phyloP scores from a whole-genome alignment of 2,797 vertebrate genomes.

The Ctenopoma multispine region DNA sequence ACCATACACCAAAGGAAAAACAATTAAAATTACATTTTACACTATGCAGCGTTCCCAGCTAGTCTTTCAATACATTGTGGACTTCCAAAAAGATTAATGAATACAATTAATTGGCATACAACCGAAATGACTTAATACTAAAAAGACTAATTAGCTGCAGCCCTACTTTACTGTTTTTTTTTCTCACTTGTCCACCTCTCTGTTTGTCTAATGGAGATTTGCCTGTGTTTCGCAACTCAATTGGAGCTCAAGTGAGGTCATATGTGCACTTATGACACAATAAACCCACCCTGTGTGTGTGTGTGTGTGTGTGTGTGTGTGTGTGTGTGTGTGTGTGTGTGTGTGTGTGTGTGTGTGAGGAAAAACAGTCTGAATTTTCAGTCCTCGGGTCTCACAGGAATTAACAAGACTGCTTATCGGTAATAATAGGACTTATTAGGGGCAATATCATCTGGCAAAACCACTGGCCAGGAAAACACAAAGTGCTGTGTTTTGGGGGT shows the following conservation, averaged over 20 bases:
- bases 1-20: not conserved
- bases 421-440: conserved; percentile 44
- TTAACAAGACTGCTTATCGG: too few relatives aligned
- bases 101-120: too few relatives aligned
- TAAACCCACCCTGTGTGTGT: not conserved
- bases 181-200: not conserved
- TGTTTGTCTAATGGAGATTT: not conserved
- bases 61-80: too few relatives aligned
- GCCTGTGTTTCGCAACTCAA: conserved; percentile 16
- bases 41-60: too few relatives aligned
- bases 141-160: too few relatives aligned
- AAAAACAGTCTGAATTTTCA: not conserved
- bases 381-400: conserved; percentile 5
- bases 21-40: too few relatives aligned
- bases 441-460: conserved; percentile 16
- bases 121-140: too few relatives aligned
- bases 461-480: conserved; percentile 11
- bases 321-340: conserved; percentile 1
- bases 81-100: too few relatives aligned
- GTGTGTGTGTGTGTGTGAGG: not conserved
- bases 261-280: not conserved
- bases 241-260: conserved; percentile 9
- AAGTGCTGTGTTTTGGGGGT: conserved; percentile 18
- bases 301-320: not conserved
- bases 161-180: not conserved